Evolutionary conservation across 2,888 invertebrate species (phyloP).

Genomic region (Drosophila infuscata): DNA sequence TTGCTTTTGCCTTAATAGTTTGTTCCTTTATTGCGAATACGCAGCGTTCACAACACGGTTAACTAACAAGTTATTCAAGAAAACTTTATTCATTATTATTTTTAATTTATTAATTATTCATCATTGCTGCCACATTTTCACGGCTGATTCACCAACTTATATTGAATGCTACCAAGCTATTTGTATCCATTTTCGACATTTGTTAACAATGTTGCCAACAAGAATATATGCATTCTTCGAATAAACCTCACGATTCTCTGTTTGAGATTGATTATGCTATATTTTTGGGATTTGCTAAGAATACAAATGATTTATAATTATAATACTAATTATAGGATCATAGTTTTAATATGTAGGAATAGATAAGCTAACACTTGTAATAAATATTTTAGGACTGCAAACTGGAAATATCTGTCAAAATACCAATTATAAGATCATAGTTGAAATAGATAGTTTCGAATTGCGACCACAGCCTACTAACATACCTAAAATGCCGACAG

Average conservation of each 20-base stretch:
- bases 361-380: neutral
- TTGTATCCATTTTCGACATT: neutral
- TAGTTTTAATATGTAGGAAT: neutral
- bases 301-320: neutral
- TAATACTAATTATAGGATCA: neutral
- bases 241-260: no score
- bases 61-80: constrained; percentile 16
- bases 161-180: neutral
- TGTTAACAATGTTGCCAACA: no score
- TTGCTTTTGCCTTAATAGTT: constrained; percentile 23
- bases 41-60: constrained; percentile 39
- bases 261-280: neutral
- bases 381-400: neutral
- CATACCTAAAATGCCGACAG: constrained; percentile 1
- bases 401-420: neutral
- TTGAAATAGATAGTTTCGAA: constrained; percentile 20
- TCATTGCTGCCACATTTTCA: neutral
- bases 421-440: constrained; percentile 7
- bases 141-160: neutral
- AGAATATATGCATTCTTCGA: neutral
- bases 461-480: neutral
- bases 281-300: neutral
- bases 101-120: neutral
- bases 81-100: neutral
- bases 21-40: constrained; percentile 50